Conservation (phyloP, 1,140 invertebrate genomes). For the Zaprionus ghesquierei region DNA sequence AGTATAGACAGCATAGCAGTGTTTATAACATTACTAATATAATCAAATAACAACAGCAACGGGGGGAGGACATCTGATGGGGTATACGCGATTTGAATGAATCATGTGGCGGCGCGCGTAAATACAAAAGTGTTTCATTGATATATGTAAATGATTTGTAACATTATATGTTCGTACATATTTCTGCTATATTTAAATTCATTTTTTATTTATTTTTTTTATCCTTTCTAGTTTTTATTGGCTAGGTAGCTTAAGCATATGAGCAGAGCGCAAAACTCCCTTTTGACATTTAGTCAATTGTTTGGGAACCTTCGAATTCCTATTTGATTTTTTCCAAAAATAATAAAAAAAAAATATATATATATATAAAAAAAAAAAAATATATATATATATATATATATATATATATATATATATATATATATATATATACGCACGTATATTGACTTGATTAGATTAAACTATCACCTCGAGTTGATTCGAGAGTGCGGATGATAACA, state of each 20-base stretch:
- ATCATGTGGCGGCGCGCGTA: neutral
- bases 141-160: neutral
- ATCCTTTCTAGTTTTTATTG: too few relatives aligned
- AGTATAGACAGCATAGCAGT: neutral
- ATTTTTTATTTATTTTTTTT: neutral
- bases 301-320: too few relatives aligned
- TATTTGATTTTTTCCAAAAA: too few relatives aligned
- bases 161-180: neutral
- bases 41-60: neutral
- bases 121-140: neutral
- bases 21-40: neutral
- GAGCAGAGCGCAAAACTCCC: too few relatives aligned
- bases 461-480: neutral
- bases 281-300: too few relatives aligned
- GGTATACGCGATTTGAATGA: neutral
- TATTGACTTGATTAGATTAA: conserved; percentile 20
- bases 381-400: too few relatives aligned
- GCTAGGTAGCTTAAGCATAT: too few relatives aligned
- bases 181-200: neutral
- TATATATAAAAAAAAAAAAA: too few relatives aligned
- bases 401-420: too few relatives aligned
- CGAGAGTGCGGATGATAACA: too few relatives aligned
- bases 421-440: neutral
- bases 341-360: too few relatives aligned
- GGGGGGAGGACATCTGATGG: neutral